Conservation (phyloP, 2,888 invertebrate genomes). For the Escarpia spicata region DNA sequence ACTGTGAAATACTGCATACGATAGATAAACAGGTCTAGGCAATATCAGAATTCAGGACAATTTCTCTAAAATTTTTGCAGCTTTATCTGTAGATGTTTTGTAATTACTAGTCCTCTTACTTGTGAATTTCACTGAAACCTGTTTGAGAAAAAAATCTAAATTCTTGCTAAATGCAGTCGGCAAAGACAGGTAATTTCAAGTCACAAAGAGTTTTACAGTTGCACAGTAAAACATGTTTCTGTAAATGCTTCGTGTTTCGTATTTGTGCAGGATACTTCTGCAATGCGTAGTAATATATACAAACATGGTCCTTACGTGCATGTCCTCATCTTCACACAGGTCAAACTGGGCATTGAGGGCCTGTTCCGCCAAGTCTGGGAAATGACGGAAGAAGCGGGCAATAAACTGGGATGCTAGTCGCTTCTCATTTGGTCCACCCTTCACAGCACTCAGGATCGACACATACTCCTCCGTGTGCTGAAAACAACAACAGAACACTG, state of each 20-base stretch:
- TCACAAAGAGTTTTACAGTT: not conserved
- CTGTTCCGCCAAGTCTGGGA: slow-evolving; percentile 84
- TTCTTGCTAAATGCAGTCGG: not conserved
- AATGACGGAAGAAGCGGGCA: slow-evolving; percentile 91
- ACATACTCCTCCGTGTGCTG: slow-evolving; percentile 89
- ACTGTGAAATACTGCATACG: not conserved
- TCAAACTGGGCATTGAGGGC: slow-evolving; percentile 92
- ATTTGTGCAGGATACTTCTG: not conserved
- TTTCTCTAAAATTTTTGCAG: too few relatives aligned
- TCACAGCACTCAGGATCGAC: slow-evolving; percentile 85
- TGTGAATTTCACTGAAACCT: not conserved
- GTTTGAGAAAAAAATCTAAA: not conserved
- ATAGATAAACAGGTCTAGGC: not conserved
- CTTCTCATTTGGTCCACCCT: slow-evolving; percentile 89
- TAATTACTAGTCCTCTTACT: not conserved
- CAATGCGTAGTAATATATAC: not conserved
- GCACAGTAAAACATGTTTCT: not conserved
- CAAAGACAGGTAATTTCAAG: not conserved
- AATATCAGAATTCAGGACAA: too few relatives aligned
- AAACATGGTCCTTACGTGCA: slow-evolving; percentile 75
- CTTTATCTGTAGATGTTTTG: too few relatives aligned
- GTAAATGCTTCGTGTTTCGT: not conserved
- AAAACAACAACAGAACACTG: slow-evolving; percentile 53
- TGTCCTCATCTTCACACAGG: slow-evolving; percentile 94
- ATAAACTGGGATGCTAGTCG: slow-evolving; percentile 94